Conservation (phyloP, 2,113 vertebrate species). For the Corythoichthys haematopterus region DNA sequence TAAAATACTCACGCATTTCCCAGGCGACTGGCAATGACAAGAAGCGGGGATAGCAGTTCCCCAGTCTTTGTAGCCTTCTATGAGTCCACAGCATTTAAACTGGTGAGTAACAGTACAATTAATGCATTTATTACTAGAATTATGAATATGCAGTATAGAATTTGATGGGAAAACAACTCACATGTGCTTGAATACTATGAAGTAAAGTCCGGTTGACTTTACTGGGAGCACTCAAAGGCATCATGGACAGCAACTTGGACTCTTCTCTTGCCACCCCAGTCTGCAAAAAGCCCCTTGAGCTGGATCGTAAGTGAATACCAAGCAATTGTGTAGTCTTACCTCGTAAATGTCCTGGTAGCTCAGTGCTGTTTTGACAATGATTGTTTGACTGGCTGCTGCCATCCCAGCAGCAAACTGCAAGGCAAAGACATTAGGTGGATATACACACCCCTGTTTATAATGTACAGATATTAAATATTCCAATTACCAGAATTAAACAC, state of each 20-base stretch:
- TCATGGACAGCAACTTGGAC: slow-evolving; percentile 56
- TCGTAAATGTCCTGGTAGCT: slow-evolving; percentile 64
- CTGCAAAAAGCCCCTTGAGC: slow-evolving; percentile 19
- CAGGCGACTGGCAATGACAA: slow-evolving; percentile 65
- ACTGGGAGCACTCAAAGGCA: slow-evolving; percentile 55
- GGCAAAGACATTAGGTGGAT: not conserved
- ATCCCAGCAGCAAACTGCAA: slow-evolving; percentile 62
- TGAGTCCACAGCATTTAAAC: slow-evolving; percentile 65
- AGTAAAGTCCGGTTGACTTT: slow-evolving; percentile 62
- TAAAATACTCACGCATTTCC: slow-evolving; percentile 57
- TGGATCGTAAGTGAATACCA: not conserved
- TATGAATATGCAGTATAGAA: too few species aligned
- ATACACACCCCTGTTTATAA: not conserved
- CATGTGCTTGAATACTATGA: slow-evolving; percentile 61
- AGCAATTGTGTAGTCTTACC: slow-evolving; percentile 24
- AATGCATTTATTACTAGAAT: not conserved
- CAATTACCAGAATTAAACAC: slow-evolving; percentile 65
- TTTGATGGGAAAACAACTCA: slow-evolving; percentile 17
- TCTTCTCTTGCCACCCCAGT: slow-evolving; percentile 57
- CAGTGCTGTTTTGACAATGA: slow-evolving; percentile 58
- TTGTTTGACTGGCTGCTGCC: slow-evolving; percentile 65
- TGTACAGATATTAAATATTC: too few species aligned
- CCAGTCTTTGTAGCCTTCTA: slow-evolving; percentile 68
- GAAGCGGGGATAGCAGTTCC: slow-evolving; percentile 59
- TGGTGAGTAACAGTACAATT: slow-evolving; percentile 11